Base-by-base conservation (phyloP, 2,113 vertebrate species). In the Nerophis lumbriciformis region DNA sequence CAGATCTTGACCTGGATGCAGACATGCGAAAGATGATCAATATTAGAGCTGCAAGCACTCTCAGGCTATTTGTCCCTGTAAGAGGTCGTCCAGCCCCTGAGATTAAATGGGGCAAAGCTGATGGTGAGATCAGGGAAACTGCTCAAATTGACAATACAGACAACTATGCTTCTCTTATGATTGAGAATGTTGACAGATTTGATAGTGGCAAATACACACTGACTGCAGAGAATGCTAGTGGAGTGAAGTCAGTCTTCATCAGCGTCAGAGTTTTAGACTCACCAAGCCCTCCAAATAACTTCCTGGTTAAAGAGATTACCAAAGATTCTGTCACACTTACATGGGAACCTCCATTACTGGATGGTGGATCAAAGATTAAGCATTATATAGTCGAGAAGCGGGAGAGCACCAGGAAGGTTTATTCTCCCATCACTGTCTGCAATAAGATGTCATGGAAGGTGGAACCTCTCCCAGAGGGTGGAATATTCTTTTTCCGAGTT, bases 301-400 rank as follows among this genome's bases (percentile, higher is more conserved):
- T 98, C 15, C 90, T 86, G 61, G 90, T 98, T 64, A 98, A 93
- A 76, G 97, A 98, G 66, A 92, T 99, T 72, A 97, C 94, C 57
- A 99, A 95, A 72, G 93, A 93, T 64, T 95, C 93, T 14, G 91
- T 98, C 49, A 94, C 93, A 14, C 91, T 99, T 54, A 93, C 94
- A 28, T 99, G 97, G 97, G 97, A 99, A 62, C 93, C 95, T 73
- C 97, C 97, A 82, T 73, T 92, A 68, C 76, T 99, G 67, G 97
- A 99, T 56, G 96, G 97, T 49, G 97, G 97, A 49, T 90, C 94
- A 75, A 99, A 98, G 85, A 94, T 99, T 19, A 98, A 98, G 83
- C 95, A 98, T 65, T 99, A 96, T 58, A 91, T 98, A 66, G 90
- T 99, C 86, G 97, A 99, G 82, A 99, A 98, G 73, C 93, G 95